phyloP scores from a whole-genome alignment of 2,797 vertebrate species.

The Otolemur crassicaudatus region DNA sequence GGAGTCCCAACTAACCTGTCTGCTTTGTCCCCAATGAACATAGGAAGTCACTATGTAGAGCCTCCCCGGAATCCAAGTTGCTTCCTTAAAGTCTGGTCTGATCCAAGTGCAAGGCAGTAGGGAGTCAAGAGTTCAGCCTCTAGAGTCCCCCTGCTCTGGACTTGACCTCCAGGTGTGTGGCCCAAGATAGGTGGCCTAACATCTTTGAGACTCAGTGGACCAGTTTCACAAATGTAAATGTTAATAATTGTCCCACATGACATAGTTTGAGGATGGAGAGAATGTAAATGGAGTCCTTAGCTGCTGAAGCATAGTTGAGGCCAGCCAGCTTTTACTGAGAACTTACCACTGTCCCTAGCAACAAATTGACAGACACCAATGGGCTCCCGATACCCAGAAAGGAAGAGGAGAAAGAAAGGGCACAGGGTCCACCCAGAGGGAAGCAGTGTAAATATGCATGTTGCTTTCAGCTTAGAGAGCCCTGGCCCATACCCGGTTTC shows the following conservation, averaged over 20 bases:
- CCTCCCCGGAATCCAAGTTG: neutral
- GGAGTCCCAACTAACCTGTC: neutral
- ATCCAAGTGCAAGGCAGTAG: neutral
- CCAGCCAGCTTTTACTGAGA: neutral
- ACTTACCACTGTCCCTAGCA: neutral
- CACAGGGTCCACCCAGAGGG: neutral
- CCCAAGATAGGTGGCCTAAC: neutral
- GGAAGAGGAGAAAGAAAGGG: neutral
- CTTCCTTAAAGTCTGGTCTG: neutral
- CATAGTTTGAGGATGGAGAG: neutral
- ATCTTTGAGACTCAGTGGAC: neutral
- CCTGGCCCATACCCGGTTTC: neutral
- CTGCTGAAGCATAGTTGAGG: neutral
- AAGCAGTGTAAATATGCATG: neutral
- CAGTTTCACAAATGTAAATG: neutral
- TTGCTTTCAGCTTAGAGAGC: neutral
- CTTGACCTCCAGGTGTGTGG: neutral
- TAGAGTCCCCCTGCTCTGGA: neutral
- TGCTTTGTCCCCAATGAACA: neutral
- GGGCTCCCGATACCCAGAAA: neutral
- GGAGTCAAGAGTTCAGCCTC: neutral
- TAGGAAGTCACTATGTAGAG: neutral
- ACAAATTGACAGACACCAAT: neutral
- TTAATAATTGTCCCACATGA: neutral
- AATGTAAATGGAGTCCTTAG: neutral